Conservation (phyloP, 1,140 invertebrate species). For the Nephila pilipes region DNA sequence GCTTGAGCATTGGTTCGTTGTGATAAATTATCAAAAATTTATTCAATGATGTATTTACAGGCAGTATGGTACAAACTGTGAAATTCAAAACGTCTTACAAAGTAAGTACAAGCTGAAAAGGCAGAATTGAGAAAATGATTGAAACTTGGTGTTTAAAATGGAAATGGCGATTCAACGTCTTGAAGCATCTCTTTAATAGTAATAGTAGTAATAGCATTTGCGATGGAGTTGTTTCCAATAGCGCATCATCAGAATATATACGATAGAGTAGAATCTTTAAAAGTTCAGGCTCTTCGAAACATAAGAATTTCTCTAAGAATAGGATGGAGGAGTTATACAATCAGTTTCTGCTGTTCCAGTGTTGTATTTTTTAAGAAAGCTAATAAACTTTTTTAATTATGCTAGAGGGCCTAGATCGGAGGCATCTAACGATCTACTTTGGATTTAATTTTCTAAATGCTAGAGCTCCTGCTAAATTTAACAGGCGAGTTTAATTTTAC, state of each 20-base stretch:
- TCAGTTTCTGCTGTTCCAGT: constrained; percentile 71
- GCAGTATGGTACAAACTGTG: constrained; percentile 82
- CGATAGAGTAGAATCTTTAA: constrained; percentile 70
- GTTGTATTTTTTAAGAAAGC: constrained; percentile 69
- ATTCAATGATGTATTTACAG: constrained; percentile 82
- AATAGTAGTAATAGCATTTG: constrained; percentile 74
- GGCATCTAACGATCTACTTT: constrained; percentile 68
- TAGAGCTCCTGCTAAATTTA: constrained; percentile 77
- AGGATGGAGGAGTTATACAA: constrained; percentile 75
- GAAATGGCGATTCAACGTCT: constrained; percentile 77
- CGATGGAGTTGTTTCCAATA: constrained; percentile 70
- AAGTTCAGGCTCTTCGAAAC: constrained; percentile 74
- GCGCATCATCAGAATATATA: constrained; percentile 73
- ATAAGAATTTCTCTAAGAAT: constrained; percentile 71
- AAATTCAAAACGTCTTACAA: constrained; percentile 80
- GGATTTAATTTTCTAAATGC: constrained; percentile 74
- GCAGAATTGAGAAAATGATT: constrained; percentile 79
- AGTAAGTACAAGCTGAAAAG: constrained; percentile 80
- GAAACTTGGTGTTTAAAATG: constrained; percentile 78
- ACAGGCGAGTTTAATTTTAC: constrained; percentile 76
- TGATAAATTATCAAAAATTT: constrained; percentile 82
- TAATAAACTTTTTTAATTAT: constrained; percentile 76
- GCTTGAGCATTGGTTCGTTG: constrained; percentile 78
- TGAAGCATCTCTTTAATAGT: constrained; percentile 75
- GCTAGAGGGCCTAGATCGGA: constrained; percentile 74